phyloP scores from a whole-genome alignment of 2,113 vertebrate genomes.

The Nyctereutes procyonoides region DNA sequence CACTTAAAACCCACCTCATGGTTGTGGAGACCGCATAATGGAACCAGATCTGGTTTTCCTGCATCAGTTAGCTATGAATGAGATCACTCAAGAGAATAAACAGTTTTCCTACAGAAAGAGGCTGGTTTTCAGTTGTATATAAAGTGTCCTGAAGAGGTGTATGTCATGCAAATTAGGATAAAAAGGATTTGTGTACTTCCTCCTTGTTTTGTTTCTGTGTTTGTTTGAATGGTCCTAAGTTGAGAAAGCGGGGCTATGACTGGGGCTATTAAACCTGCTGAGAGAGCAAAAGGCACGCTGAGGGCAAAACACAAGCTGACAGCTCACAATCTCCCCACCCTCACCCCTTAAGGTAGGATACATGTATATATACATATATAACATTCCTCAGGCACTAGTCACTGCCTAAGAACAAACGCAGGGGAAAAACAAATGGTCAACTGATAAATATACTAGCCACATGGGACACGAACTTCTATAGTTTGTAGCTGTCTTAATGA shows the following conservation, averaged over 20 bases:
- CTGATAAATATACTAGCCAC: neutral
- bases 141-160: neutral
- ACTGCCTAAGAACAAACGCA: neutral
- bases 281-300: neutral
- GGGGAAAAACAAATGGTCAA: neutral
- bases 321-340: neutral
- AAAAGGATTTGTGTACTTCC: neutral
- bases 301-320: neutral
- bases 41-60: neutral
- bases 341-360: neutral
- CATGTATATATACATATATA: neutral
- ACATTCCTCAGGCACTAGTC: neutral
- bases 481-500: neutral
- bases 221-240: constrained; percentile 35
- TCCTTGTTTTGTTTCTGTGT: neutral
- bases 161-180: neutral
- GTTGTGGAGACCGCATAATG: neutral
- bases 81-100: neutral
- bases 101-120: neutral
- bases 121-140: neutral
- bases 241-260: neutral
- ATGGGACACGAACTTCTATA: neutral
- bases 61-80: neutral
- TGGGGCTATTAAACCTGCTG: neutral
- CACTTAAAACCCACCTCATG: neutral